Conservation (phyloP, 2,888 invertebrate genomes). For the Eumacrocentrus americanus region DNA sequence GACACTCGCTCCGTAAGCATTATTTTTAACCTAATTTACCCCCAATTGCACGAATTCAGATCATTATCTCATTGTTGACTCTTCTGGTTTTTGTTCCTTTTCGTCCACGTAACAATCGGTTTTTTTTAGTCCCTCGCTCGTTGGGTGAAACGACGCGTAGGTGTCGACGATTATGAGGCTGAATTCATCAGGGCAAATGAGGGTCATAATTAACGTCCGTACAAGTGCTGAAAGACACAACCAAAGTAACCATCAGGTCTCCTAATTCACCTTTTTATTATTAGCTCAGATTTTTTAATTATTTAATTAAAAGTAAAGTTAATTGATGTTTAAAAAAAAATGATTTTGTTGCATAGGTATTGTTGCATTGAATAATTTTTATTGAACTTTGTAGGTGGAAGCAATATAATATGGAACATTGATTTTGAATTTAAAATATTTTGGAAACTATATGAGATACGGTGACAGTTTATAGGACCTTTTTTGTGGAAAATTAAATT, state of each 20-base stretch:
- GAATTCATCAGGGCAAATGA: neutral
- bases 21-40: constrained; percentile 39
- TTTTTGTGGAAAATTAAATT: neutral
- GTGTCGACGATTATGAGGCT: neutral
- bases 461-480: neutral
- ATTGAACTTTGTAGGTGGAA: neutral
- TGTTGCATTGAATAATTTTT: too few species aligned
- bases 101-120: neutral
- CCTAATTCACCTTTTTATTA: too few species aligned
- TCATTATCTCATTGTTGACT: constrained; percentile 32
- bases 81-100: constrained; percentile 10
- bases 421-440: neutral
- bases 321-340: neutral
- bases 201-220: constrained; percentile 1
- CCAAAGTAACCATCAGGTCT: too few species aligned
- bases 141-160: neutral
- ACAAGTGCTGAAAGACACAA: neutral
- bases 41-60: constrained; percentile 47
- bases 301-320: too few species aligned
- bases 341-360: too few species aligned
- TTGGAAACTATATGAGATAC: neutral
- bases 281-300: too few species aligned
- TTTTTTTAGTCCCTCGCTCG: neutral
- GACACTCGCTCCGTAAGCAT: constrained; percentile 1
- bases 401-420: neutral